phyloP scores from a whole-genome alignment of 1,140 invertebrate genomes.

The Lamellibrachia luymesi region DNA sequence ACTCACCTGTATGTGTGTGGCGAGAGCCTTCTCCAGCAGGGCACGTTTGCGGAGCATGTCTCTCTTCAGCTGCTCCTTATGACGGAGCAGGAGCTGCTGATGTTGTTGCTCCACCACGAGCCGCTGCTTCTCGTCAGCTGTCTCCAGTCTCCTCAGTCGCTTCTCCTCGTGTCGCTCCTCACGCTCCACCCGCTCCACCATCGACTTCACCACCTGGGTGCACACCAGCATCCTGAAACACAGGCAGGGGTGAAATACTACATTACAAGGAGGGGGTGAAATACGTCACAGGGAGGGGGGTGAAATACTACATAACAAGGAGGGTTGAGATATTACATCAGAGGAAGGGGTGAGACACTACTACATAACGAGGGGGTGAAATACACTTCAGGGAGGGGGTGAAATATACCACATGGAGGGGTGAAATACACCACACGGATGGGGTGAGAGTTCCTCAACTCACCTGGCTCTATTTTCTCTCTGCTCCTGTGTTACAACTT shows the following conservation, averaged over 20 bases:
- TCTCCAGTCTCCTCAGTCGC: conserved; percentile 47
- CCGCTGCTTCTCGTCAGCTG: conserved; percentile 53
- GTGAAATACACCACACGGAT: no score
- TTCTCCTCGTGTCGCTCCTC: conserved; percentile 44
- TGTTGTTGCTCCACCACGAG: conserved; percentile 47
- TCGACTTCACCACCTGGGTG: conserved; percentile 50
- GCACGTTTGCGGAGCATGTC: conserved; percentile 24
- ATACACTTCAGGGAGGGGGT: no score
- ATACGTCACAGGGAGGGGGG: no score
- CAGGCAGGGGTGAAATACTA: neutral
- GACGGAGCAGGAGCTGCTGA: conserved; percentile 66
- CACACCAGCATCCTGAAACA: conserved; percentile 45
- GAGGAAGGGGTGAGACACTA: no score
- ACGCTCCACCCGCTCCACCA: conserved; percentile 56
- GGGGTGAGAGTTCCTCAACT: neutral
- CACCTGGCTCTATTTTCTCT: conserved; percentile 53
- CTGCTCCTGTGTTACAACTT: conserved; percentile 46
- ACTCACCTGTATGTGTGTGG: neutral
- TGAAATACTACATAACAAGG: no score
- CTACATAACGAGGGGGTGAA: no score
- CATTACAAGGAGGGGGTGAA: no score
- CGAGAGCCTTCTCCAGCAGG: conserved; percentile 7
- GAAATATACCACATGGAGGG: no score
- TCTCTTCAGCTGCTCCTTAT: conserved; percentile 90
- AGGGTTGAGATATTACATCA: no score